Base-by-base conservation (phyloP, 2,113 vertebrate genomes). In the Tenrec ecaudatus region DNA sequence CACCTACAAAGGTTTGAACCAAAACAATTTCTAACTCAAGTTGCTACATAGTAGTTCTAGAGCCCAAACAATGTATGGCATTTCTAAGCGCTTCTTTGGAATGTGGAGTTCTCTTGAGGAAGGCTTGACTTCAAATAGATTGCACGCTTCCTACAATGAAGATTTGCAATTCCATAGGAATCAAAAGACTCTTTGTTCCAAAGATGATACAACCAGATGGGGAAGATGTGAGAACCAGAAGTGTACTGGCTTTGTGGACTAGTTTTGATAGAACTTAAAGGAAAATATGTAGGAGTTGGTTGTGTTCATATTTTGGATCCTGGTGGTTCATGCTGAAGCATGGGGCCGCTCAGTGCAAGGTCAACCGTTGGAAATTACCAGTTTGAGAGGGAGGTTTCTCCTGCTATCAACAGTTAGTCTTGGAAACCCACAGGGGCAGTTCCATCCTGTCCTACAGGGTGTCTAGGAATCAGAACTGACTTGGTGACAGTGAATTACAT, bases 231-330 rank as follows among this genome's bases (percentile, higher is more conserved):
- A 31, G 10, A 76, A n/a, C n/a, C n/a, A n/a, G n/a, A 7, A 19
- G 78, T 60, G 82, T 40, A 1, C 62, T 82, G 62, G 22, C 73
- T 82, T 84, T 92, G 83, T 82, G 60, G 84, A 89, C 19, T 33
- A 40, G 23, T n/a, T 92, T 90, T n/a, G 60, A 29, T 92, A 93
- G 90, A 68, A 84, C 40, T 91, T 86, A 64, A 53, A 94, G 58
- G 27, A 77, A 90, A 87, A 84, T 47, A 77, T 81, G 87, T 29
- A 82, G 23, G 40, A 58, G 22, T 66, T 89, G 20, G 53, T 93
- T 4, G 58, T 60, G 20, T 47, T 47, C 43, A 47, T 47, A 47
- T 47, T 47, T 47, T 47, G 43, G 43, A 47, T 47, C 43, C 43
- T 6, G 10, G 43, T 47, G 43, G 43, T 47, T 47, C 43, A 5